Evolutionary conservation across 2,888 invertebrate species (phyloP).

Genomic region (Synergus umbraculus): DNA sequence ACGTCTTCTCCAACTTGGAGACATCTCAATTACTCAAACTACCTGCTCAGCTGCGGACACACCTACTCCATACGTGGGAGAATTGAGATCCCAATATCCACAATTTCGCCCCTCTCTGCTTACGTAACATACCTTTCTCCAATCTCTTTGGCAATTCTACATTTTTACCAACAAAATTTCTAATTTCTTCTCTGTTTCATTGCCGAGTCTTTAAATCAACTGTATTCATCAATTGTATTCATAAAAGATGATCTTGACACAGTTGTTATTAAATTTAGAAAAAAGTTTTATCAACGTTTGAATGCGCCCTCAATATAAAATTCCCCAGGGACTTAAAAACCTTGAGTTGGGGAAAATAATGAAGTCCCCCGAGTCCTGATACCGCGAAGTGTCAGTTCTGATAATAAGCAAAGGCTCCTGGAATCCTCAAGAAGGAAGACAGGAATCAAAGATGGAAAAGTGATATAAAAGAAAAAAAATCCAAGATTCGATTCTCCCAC

Average conservation of each 20-base stretch:
- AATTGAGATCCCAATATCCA: constrained; percentile 47
- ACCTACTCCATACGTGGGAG: constrained; percentile 44
- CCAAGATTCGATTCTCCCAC: constrained; percentile 45
- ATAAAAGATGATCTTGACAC: too few relatives aligned
- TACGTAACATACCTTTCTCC: not conserved
- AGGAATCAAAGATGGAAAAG: constrained; percentile 43
- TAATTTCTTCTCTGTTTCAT: not conserved
- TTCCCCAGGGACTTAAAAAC: not conserved
- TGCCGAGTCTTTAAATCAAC: too few relatives aligned
- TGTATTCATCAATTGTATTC: too few relatives aligned
- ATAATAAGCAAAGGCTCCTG: not conserved
- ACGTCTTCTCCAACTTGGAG: constrained; percentile 51
- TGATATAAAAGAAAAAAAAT: constrained; percentile 35
- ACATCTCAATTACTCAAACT: constrained; percentile 71
- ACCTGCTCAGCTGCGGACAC: constrained; percentile 55
- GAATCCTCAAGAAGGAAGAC: constrained; percentile 15
- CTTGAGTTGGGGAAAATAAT: not conserved
- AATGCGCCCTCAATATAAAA: not conserved
- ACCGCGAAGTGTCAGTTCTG: constrained; percentile 26
- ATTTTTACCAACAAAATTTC: not conserved
- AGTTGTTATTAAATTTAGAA: too few relatives aligned
- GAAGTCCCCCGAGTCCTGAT: not conserved
- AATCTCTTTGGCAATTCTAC: not conserved
- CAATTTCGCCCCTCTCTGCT: not conserved
- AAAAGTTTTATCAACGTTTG: too few relatives aligned